phyloP scores from a whole-genome alignment of 2,797 vertebrate species.

The Pagetopsis macropterus region DNA sequence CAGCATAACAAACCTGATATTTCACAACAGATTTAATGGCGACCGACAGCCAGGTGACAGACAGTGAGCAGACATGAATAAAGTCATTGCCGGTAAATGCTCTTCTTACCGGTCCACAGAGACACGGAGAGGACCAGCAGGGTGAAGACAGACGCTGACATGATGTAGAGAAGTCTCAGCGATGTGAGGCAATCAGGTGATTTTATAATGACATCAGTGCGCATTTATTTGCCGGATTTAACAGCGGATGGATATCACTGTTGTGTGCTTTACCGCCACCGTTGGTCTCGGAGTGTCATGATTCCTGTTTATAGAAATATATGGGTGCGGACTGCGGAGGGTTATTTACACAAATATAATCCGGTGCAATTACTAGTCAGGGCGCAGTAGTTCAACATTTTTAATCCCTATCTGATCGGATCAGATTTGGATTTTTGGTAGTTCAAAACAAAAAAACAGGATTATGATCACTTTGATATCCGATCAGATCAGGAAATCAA shows the following conservation, averaged over 20 bases:
- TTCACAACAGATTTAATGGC: background rate
- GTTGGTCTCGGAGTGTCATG: background rate
- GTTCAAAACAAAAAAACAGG: too few species aligned
- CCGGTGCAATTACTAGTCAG: too few species aligned
- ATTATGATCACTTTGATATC: too few species aligned
- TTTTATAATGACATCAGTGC: conserved; percentile 5
- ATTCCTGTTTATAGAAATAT: too few species aligned
- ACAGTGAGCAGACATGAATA: background rate
- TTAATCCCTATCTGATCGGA: too few species aligned
- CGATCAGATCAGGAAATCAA: too few species aligned
- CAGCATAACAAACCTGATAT: background rate
- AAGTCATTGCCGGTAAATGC: background rate
- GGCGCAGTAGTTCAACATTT: too few species aligned
- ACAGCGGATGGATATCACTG: too few species aligned
- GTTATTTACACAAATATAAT: too few species aligned
- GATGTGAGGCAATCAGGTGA: background rate
- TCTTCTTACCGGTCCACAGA: conserved; percentile 62
- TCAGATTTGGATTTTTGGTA: too few species aligned
- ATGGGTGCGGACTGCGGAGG: too few species aligned
- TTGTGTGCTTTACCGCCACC: background rate
- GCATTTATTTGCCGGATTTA: background rate
- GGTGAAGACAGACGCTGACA: conserved; percentile 37
- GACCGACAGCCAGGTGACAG: conserved; percentile 16
- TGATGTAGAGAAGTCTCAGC: conserved; percentile 11
- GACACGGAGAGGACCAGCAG: conserved; percentile 44